Evolutionary conservation across 1,140 invertebrate species (phyloP).

Genomic region (Diuraphis noxia): DNA sequence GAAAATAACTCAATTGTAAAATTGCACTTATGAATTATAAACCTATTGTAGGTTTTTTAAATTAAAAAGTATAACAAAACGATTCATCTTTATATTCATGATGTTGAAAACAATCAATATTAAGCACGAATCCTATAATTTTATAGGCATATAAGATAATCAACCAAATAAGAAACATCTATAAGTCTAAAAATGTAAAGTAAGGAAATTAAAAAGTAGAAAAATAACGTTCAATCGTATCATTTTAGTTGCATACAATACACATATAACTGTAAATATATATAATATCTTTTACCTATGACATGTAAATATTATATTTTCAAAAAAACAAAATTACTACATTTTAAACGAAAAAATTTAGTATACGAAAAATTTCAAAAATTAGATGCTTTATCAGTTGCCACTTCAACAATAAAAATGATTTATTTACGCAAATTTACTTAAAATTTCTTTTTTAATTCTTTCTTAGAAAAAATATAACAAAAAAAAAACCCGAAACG

Average conservation of each 20-base stretch:
- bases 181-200: neutral
- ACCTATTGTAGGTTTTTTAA: neutral
- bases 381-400: too few relatives aligned
- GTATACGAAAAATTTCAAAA: too few relatives aligned
- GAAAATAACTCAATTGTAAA: neutral
- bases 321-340: too few relatives aligned
- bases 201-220: neutral
- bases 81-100: neutral
- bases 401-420: too few relatives aligned
- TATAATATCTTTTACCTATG: too few relatives aligned
- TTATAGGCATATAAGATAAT: neutral
- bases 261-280: neutral
- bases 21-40: neutral
- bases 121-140: neutral
- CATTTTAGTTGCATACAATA: neutral
- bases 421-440: too few relatives aligned
- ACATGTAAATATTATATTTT: too few relatives aligned
- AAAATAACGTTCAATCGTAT: neutral
- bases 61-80: neutral
- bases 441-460: too few relatives aligned
- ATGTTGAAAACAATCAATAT: neutral
- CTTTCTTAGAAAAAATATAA: too few relatives aligned
- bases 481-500: neutral
- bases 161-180: neutral
- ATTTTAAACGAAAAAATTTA: too few relatives aligned